Conservation (phyloP, 2,113 vertebrate species). For the Zeus faber region DNA sequence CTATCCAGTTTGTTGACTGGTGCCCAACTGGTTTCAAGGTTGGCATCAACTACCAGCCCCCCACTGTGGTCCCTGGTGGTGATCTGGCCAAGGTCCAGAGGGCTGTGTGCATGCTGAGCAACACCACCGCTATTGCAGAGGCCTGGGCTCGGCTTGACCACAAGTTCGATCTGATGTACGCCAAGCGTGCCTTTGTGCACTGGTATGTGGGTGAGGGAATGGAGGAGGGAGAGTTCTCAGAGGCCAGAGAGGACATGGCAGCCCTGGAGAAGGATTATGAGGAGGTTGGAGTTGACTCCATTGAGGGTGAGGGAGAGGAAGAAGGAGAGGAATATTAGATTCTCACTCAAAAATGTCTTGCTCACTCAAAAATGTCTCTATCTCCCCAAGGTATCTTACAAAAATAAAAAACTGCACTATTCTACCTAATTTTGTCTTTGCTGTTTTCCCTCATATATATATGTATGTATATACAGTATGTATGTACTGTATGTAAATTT, state of each 20-base stretch:
- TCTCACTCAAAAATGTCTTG: not conserved
- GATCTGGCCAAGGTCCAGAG: constrained; percentile 80
- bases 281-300: constrained; percentile 44
- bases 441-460: not conserved
- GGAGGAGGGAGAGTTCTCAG: constrained; percentile 64
- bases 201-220: constrained; percentile 67
- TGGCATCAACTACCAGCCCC: constrained; percentile 69
- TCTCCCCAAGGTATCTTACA: constrained; percentile 1
- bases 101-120: constrained; percentile 79
- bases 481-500: too few species aligned
- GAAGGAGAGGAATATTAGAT: constrained; percentile 53
- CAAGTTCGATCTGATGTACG: constrained; percentile 82
- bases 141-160: constrained; percentile 82
- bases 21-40: constrained; percentile 76
- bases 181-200: constrained; percentile 75
- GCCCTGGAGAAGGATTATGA: constrained; percentile 59
- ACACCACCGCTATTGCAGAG: constrained; percentile 78
- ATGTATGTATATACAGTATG: not conserved
- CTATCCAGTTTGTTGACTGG: constrained; percentile 78
- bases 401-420: not conserved
- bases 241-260: constrained; percentile 60
- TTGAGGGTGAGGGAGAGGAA: constrained; percentile 52
- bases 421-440: not conserved
- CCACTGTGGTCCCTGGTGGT: constrained; percentile 76
- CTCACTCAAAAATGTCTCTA: not conserved